Conservation (phyloP, 1,140 invertebrate species). For the Palaemon carinicauda region DNA sequence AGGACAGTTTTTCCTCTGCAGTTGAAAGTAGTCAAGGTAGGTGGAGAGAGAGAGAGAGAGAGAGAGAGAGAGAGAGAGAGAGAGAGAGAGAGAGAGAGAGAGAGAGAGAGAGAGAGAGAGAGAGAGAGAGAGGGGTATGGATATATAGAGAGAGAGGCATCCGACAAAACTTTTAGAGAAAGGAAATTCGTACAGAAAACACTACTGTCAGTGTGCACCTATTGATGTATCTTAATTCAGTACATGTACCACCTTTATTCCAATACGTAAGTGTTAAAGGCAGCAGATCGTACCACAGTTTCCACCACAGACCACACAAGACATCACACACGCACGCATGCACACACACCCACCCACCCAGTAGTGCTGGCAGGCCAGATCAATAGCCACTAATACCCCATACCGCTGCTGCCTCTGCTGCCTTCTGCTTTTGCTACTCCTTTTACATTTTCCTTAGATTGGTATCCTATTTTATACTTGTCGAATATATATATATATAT, state of each 20-base stretch:
- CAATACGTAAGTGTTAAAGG: too few species aligned
- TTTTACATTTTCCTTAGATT: too few species aligned
- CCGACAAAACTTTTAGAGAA: background rate
- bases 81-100: background rate
- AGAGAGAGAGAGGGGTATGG: background rate
- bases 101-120: constrained; percentile 8
- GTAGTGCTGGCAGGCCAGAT: background rate
- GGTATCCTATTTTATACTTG: too few species aligned
- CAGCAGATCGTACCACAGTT: too few species aligned
- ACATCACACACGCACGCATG: too few species aligned
- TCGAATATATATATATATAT: too few species aligned
- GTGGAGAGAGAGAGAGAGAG: background rate
- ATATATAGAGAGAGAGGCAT: background rate
- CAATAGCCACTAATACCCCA: constrained; percentile 15
- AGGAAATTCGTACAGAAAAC: background rate
- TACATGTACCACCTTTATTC: too few species aligned
- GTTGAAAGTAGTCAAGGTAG: too few species aligned
- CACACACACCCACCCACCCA: background rate
- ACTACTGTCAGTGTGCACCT: background rate
- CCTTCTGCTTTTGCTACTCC: background rate
- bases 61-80: background rate
- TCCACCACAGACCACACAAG: too few species aligned
- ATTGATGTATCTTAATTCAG: too few species aligned
- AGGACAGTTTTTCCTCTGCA: too few species aligned
- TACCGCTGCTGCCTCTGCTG: background rate